These are phyloP conservation scores for Tinea semifulvella DNA, from an alignment of 2,888 invertebrate genomes.

Conservation along the genomic window DNA sequence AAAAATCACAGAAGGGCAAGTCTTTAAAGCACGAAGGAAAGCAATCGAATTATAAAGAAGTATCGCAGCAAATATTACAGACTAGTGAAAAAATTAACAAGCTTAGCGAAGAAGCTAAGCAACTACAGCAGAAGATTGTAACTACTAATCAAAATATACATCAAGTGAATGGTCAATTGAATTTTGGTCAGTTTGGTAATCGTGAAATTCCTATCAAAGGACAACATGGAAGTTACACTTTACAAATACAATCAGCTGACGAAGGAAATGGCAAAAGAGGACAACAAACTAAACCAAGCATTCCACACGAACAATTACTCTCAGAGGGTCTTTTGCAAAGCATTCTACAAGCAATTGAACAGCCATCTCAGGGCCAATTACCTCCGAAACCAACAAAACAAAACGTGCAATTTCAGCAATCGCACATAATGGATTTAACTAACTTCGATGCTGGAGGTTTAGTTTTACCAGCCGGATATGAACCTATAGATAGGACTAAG, in stretches of 20 bases:
- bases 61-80: conserved; percentile 46
- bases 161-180: conserved; percentile 26
- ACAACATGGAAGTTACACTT: conserved; percentile 71
- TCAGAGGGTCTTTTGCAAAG: conserved; percentile 83
- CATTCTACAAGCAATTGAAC: conserved; percentile 83
- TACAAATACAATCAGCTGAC: conserved; percentile 80
- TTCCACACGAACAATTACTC: conserved; percentile 78
- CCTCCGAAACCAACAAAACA: conserved; percentile 20
- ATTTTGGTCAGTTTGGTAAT: conserved; percentile 19
- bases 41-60: conserved; percentile 32
- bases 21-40: conserved; percentile 34
- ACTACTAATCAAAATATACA: conserved; percentile 37
- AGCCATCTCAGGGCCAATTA: conserved; percentile 45
- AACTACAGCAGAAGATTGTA: conserved; percentile 49
- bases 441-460: conserved; percentile 35
- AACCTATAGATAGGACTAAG: conserved; percentile 45
- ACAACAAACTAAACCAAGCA: conserved; percentile 50
- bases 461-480: conserved; percentile 49
- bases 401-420: conserved; percentile 27
- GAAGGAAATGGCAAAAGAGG: conserved; percentile 49
- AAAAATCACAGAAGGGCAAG: conserved; percentile 41
- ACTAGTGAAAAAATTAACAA: conserved; percentile 51
- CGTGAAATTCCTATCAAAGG: conserved; percentile 61
- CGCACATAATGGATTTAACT: conserved; percentile 21
- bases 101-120: conserved; percentile 45